Evolutionary conservation across 2,888 invertebrate genomes (phyloP).

Genomic region (Sesia apiformis): DNA sequence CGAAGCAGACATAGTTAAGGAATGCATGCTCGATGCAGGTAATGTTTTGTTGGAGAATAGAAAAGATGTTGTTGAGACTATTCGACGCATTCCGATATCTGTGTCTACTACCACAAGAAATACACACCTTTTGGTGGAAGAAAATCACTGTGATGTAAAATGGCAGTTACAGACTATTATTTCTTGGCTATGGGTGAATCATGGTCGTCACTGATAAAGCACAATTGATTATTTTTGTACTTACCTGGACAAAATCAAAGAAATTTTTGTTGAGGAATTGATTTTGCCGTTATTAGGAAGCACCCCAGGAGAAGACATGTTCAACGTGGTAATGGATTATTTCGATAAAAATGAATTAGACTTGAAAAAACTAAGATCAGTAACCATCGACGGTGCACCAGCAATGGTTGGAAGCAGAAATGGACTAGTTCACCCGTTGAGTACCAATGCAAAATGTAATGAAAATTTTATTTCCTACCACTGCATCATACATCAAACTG

Average conservation of each 20-base stretch:
- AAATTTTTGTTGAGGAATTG: slow-evolving; percentile 13
- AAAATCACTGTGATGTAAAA: too few relatives aligned
- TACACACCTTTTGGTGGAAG: too few relatives aligned
- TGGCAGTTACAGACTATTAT: slow-evolving; percentile 10
- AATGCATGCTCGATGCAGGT: too few relatives aligned
- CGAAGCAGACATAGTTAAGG: too few relatives aligned
- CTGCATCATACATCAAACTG: too few relatives aligned
- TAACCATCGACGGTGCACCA: slow-evolving; percentile 5
- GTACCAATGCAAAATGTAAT: slow-evolving; percentile 4
- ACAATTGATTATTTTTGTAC: slow-evolving; percentile 15
- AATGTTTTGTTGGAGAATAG: too few relatives aligned
- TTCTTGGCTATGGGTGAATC: slow-evolving; percentile 14
- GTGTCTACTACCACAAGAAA: too few relatives aligned
- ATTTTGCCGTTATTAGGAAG: slow-evolving; percentile 11
- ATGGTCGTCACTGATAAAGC: slow-evolving; percentile 12
- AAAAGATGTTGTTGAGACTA: too few relatives aligned
- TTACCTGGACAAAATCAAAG: slow-evolving; percentile 6
- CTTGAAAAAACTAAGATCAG: slow-evolving; percentile 8
- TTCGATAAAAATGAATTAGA: slow-evolving; percentile 4
- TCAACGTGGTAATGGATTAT: slow-evolving; percentile 5
- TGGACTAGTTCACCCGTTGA: slow-evolving; percentile 7
- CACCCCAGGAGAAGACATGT: slow-evolving; percentile 2
- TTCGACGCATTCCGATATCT: too few relatives aligned
- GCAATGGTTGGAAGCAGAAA: slow-evolving; percentile 4
- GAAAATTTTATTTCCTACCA: slow-evolving; percentile 10